Conservation (phyloP, 2,113 vertebrate genomes). For the Pituophis catenifer region DNA sequence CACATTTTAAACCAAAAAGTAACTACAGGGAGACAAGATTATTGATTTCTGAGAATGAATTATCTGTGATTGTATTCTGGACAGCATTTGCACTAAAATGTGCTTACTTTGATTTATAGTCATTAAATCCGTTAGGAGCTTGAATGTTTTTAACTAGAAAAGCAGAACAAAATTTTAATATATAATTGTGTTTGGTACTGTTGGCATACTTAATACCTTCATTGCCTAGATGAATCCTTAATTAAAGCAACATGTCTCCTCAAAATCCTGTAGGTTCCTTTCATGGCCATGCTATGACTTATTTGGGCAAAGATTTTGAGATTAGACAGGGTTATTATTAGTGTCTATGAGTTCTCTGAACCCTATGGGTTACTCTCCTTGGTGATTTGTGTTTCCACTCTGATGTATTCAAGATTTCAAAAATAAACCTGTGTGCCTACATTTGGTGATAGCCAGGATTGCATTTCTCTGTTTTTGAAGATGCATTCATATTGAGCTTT, state of each 20-base stretch:
- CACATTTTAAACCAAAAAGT: background rate
- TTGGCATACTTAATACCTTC: background rate
- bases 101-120: conserved; percentile 2
- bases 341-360: background rate
- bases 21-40: conserved; percentile 10
- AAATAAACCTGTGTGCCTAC: background rate
- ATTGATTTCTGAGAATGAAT: conserved; percentile 8
- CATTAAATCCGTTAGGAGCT: background rate
- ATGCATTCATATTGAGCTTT: background rate
- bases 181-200: background rate
- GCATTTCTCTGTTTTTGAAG: background rate
- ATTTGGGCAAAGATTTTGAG: background rate
- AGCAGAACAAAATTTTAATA: background rate
- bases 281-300: background rate
- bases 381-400: background rate
- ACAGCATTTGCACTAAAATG: background rate
- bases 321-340: background rate
- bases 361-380: background rate
- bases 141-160: background rate
- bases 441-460: background rate
- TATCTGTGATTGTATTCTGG: background rate
- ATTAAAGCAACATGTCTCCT: background rate
- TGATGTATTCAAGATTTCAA: background rate
- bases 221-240: background rate
- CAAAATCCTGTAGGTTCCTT: background rate